Percentiles rank a stretch among this genome's conserved stretches.
Conservation (phyloP, 2,797 vertebrate species). For the Typhlichthys subterraneus region DNA sequence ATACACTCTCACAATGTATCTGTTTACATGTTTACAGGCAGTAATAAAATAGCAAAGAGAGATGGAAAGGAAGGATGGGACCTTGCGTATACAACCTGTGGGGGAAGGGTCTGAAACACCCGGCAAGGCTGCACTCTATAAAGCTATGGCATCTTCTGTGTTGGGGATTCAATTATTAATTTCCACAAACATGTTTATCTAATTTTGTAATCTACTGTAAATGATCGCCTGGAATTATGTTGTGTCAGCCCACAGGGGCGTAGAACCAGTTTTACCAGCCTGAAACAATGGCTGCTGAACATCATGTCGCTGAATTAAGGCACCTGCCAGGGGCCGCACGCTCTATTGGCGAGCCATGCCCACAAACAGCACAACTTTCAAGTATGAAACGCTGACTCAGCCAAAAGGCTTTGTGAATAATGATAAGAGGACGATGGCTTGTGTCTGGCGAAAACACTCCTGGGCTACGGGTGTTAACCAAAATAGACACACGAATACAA, state of each 20-base stretch:
- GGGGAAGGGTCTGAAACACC: too few relatives aligned
- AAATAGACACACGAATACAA: neutral
- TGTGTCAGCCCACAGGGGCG: constrained; percentile 54
- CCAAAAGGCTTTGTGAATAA: neutral
- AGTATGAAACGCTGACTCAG: constrained; percentile 1
- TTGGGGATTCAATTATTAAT: constrained; percentile 28
- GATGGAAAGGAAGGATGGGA: constrained; percentile 18
- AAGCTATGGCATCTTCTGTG: constrained; percentile 59
- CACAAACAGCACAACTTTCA: neutral
- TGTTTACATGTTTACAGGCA: constrained; percentile 9
- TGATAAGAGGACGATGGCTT: neutral
- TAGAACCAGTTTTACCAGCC: constrained; percentile 26
- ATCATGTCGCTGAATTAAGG: constrained; percentile 36
- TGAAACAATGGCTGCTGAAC: constrained; percentile 19
- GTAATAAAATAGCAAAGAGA: constrained; percentile 16
- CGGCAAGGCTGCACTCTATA: constrained; percentile 10
- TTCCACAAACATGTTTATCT: constrained; percentile 24
- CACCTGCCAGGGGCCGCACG: constrained; percentile 53
- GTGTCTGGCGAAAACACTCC: too few relatives aligned
- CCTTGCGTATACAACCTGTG: constrained; percentile 70
- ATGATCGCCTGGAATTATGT: constrained; percentile 50
- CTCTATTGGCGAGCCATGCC: constrained; percentile 43
- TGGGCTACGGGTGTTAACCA: too few relatives aligned
- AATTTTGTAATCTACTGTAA: constrained; percentile 36
- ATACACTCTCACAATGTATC: neutral